Evolutionary conservation across 2,113 vertebrate species (phyloP).

Genomic region (Hippocampus guttulatus): DNA sequence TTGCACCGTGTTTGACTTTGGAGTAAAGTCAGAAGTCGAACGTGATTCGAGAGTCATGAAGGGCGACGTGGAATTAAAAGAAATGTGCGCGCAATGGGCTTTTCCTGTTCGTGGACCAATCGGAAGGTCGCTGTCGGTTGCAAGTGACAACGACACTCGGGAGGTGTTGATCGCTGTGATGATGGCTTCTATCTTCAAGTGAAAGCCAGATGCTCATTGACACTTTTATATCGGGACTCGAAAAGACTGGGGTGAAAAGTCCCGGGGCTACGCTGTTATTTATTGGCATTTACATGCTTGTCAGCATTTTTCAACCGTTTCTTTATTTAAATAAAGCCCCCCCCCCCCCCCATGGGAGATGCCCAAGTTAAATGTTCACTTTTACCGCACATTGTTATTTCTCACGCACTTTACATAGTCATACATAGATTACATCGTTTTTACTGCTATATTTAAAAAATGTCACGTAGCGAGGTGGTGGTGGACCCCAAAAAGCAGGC

Average conservation of each 20-base stretch:
- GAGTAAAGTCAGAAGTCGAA: neutral
- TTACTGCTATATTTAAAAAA: too few relatives aligned
- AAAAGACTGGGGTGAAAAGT: neutral
- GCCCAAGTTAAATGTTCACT: too few relatives aligned
- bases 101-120: neutral
- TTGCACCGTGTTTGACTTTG: neutral
- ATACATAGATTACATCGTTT: too few relatives aligned
- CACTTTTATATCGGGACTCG: neutral
- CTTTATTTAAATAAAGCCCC: too few relatives aligned
- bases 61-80: neutral
- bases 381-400: too few relatives aligned
- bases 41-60: neutral
- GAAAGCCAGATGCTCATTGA: neutral
- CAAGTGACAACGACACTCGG: neutral
- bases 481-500: too few relatives aligned
- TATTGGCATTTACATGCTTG: neutral
- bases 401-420: too few relatives aligned
- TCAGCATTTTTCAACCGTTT: neutral
- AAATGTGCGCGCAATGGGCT: neutral
- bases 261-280: neutral
- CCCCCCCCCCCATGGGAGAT: too few relatives aligned
- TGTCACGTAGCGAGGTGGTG: too few relatives aligned
- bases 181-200: neutral
- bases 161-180: neutral
- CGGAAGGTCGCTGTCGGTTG: neutral